Percentiles rank a stretch among this genome's conserved stretches.
Conservation (phyloP, 2,888 invertebrate genomes). For the Platerodrilus igneus region DNA sequence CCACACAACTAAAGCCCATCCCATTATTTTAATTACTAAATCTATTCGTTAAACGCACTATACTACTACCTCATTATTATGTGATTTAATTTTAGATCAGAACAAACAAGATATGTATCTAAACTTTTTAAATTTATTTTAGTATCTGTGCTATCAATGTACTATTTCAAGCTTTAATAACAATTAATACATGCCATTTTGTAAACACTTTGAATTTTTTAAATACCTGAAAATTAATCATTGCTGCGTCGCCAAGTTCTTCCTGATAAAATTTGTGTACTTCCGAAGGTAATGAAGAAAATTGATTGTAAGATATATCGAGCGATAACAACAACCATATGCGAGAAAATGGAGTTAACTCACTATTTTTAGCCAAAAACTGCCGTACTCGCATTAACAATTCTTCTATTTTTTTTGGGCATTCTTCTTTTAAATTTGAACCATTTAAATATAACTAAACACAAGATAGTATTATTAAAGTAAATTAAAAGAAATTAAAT, state of each 20-base stretch:
- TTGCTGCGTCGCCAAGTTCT: conserved; percentile 40
- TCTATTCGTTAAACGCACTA: too few species aligned
- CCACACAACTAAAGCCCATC: too few species aligned
- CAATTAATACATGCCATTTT: too few species aligned
- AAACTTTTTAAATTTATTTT: too few species aligned
- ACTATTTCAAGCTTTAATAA: too few species aligned
- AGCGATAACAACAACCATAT: conserved; percentile 45
- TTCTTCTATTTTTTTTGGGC: conserved; percentile 37
- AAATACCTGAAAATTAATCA: conserved; percentile 40
- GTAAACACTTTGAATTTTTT: too few species aligned
- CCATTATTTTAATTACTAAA: too few species aligned
- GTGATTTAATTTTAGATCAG: neutral
- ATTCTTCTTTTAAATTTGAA: conserved; percentile 32
- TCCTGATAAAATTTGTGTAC: conserved; percentile 44
- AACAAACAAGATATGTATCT: neutral
- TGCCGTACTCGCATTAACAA: conserved; percentile 41
- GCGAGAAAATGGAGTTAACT: conserved; percentile 40
- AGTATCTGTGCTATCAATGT: too few species aligned
- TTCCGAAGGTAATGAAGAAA: conserved; percentile 40
- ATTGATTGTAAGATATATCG: conserved; percentile 44
- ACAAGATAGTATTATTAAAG: conserved; percentile 5
- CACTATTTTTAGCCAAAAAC: conserved; percentile 39
- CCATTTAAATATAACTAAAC: conserved; percentile 46
- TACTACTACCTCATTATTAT: too few species aligned
- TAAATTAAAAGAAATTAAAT: neutral